Conservation (phyloP, 2,113 vertebrate species). For the Condylura cristata region DNA sequence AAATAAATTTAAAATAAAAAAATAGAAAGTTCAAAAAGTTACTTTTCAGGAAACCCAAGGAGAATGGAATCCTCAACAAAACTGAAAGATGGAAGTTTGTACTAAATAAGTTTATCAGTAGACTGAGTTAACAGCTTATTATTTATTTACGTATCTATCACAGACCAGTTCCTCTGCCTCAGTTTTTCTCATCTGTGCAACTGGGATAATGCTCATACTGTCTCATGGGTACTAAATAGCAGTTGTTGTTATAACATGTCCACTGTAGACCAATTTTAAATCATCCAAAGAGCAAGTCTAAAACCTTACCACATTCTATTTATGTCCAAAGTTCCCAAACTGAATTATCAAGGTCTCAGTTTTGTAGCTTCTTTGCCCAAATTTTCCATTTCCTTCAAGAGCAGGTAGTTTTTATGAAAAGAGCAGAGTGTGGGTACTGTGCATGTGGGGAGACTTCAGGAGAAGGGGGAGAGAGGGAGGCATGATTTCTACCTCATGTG, state of each 20-base stretch:
- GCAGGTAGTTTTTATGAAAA: not conserved
- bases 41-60: not conserved
- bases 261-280: not conserved
- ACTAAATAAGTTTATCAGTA: not conserved
- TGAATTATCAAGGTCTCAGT: not conserved
- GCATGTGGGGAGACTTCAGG: not conserved
- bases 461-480: not conserved
- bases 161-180: not conserved
- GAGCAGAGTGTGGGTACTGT: not conserved
- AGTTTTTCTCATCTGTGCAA: not conserved
- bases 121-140: not conserved
- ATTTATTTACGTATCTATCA: not conserved
- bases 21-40: not conserved
- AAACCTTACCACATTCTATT: not conserved
- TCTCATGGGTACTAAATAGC: not conserved
- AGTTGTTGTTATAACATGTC: not conserved
- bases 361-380: not conserved
- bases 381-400: not conserved
- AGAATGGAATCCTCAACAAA: not conserved
- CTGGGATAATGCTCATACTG: not conserved
- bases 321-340: not conserved
- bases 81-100: not conserved
- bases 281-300: not conserved
- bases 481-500: not conserved
- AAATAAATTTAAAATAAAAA: no score